Percentiles rank a stretch among this genome's conserved stretches.
Evolutionary conservation across 2,888 invertebrate species (phyloP).

Genomic region (Cecidostiba fungosa): DNA sequence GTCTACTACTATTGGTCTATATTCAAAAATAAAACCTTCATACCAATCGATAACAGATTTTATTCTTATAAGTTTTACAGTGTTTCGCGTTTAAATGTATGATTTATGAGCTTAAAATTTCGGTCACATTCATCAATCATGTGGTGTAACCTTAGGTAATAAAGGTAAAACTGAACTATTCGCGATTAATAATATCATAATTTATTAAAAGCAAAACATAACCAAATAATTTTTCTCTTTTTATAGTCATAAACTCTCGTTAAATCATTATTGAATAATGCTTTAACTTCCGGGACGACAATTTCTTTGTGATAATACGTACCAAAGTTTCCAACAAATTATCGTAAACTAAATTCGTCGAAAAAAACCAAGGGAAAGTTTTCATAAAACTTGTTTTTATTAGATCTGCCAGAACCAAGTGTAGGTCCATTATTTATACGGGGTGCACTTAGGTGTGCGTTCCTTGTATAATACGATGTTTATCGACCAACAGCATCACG

Average conservation of each 20-base stretch:
- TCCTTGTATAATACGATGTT: conserved; percentile 18
- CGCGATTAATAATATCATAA: neutral
- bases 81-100: neutral
- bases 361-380: neutral
- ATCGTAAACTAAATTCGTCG: neutral
- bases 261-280: neutral
- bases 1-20: too few relatives aligned
- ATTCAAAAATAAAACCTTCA: too few relatives aligned
- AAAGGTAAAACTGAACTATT: neutral
- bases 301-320: neutral
- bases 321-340: neutral
- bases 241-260: neutral
- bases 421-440: conserved; percentile 7
- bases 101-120: conserved; percentile 1
- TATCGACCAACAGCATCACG: conserved; percentile 23
- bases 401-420: neutral
- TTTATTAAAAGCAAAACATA: neutral
- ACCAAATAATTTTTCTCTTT: too few relatives aligned
- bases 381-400: neutral
- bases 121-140: conserved; percentile 4
- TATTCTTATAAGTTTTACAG: neutral
- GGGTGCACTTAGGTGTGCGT: neutral
- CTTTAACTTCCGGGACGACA: neutral
- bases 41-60: too few relatives aligned
- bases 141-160: neutral